Percentiles rank a stretch among this genome's conserved stretches.
phyloP scores from a whole-genome alignment of 2,113 vertebrate species.

The Siniperca chuatsi region DNA sequence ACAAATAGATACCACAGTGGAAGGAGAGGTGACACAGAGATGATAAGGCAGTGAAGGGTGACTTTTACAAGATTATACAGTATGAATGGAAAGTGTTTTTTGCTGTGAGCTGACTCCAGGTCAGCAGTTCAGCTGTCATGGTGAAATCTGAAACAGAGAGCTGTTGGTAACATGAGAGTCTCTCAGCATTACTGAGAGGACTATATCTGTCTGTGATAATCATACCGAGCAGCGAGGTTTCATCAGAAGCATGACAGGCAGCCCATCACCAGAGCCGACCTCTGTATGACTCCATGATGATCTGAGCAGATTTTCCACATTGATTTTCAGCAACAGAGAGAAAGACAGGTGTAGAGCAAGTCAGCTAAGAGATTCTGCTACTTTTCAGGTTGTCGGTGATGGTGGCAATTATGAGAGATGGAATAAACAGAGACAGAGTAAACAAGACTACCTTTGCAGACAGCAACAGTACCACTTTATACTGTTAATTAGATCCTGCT shows the following conservation, averaged over 20 bases:
- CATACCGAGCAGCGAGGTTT: constrained; percentile 56
- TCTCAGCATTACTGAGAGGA: constrained; percentile 53
- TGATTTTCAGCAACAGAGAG: constrained; percentile 30
- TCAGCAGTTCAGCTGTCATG: constrained; percentile 59
- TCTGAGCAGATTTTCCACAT: constrained; percentile 71
- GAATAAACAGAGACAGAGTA: background rate
- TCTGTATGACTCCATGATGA: constrained; percentile 68
- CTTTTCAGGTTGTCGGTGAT: background rate
- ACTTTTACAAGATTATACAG: constrained; percentile 25
- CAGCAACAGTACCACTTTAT: background rate
- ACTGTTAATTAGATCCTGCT: constrained; percentile 26
- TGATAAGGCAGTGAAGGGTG: constrained; percentile 3
- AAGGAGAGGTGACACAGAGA: background rate
- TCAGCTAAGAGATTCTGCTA: background rate
- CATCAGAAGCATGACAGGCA: constrained; percentile 54
- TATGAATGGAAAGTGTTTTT: constrained; percentile 40
- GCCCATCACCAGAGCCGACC: constrained; percentile 54
- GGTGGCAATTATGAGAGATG: background rate
- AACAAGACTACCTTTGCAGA: background rate
- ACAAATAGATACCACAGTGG: background rate
- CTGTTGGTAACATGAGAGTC: constrained; percentile 73
- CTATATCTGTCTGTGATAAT: constrained; percentile 82
- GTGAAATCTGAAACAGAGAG: constrained; percentile 66
- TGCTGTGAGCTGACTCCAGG: constrained; percentile 34
- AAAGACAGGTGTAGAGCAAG: constrained; percentile 62